These are phyloP conservation scores for Cremastinae sp. DNA, from an alignment of 2,888 invertebrate species.

Conservation along the genomic window DNA sequence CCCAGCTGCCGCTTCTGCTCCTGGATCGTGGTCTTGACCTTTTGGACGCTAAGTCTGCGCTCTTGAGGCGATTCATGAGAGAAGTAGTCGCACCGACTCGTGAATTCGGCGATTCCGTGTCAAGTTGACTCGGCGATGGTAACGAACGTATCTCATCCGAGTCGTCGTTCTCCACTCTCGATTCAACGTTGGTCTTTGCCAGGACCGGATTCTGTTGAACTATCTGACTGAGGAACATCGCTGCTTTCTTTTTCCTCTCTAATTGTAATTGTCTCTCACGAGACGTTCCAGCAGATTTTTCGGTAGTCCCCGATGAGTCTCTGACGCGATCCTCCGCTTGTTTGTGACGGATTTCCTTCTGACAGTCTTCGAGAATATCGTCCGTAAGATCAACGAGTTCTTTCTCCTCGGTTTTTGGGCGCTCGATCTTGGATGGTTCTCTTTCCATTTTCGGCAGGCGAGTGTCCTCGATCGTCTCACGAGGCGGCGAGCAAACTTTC, in stretches of 20 bases:
- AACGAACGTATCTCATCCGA: slow-evolving; percentile 75
- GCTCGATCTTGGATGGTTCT: too few species aligned
- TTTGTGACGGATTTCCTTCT: slow-evolving; percentile 71
- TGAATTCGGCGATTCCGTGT: slow-evolving; percentile 66
- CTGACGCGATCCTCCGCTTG: slow-evolving; percentile 83
- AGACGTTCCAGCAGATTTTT: slow-evolving; percentile 79
- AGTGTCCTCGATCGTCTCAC: slow-evolving; percentile 53
- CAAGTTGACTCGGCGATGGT: slow-evolving; percentile 72
- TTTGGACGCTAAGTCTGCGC: slow-evolving; percentile 73
- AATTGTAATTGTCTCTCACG: slow-evolving; percentile 84
- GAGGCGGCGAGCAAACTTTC: slow-evolving; percentile 72
- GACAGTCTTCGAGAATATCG: slow-evolving; percentile 77
- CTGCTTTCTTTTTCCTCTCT: slow-evolving; percentile 90
- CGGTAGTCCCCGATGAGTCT: slow-evolving; percentile 82
- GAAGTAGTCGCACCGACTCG: slow-evolving; percentile 65
- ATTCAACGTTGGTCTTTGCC: slow-evolving; percentile 42
- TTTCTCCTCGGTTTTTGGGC: slow-evolving; percentile 73
- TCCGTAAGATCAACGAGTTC: slow-evolving; percentile 78
- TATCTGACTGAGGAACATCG: slow-evolving; percentile 87
- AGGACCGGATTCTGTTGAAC: slow-evolving; percentile 69
- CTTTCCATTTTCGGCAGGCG: slow-evolving; percentile 33
- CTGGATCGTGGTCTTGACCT: slow-evolving; percentile 71
- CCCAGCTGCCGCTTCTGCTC: slow-evolving; percentile 63
- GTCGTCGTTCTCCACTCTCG: slow-evolving; percentile 67
- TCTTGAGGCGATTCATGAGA: slow-evolving; percentile 74